Base-by-base conservation (phyloP, 2,888 invertebrate genomes). In the Notodonta dromedarius region DNA sequence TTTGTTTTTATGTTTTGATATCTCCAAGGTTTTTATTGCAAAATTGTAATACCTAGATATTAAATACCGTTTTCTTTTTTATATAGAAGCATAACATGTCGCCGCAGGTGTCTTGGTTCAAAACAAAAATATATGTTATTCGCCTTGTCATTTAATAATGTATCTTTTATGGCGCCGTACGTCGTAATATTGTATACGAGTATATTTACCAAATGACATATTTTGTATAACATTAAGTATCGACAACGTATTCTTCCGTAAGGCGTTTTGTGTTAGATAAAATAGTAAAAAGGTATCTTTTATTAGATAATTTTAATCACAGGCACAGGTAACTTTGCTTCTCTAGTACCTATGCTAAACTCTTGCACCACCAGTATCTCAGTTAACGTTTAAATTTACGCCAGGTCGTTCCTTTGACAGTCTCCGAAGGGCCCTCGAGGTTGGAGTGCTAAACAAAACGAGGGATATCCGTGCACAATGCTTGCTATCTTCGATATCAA, bases 401-500 rank as follows among this genome's bases (percentile, higher is more conserved):
- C 57, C 61, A 64, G 72, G 69, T 75, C 74, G 78, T 74, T 81
- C 82, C 82, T 84, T 84, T 84, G 84, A 79, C 82, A 75, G 80
- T 69, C 73, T 32, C 39, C 16, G 63, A 58, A 81, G 82, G 39
- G 78, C 79, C 59, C 77, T 79, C 67, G 40, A 69, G 57, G 60
- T 53, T 74, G 67, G 72, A 88, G 88, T 80, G 82, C 85, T 85
- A 89, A 89, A 89, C 87, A 90, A 88, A 86, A 88, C 83, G 78
- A 78, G 80, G 76, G 78, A 71, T 74, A 80, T 78, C 78, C 69
- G 71, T 71, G 72, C 71, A 82, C 77, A 74, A 73, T 75, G 75
- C 74, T 56, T 58, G 61, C 67, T 68, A 71, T 74, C 78, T 73
- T 76, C 78, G 79, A 79, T 80, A 79, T 69, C 65, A 58, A 64